Evolutionary conservation across 1,140 invertebrate genomes (phyloP), one percentile per base, ranked within the genome.

Genomic region (Formica exsecta): DNA sequence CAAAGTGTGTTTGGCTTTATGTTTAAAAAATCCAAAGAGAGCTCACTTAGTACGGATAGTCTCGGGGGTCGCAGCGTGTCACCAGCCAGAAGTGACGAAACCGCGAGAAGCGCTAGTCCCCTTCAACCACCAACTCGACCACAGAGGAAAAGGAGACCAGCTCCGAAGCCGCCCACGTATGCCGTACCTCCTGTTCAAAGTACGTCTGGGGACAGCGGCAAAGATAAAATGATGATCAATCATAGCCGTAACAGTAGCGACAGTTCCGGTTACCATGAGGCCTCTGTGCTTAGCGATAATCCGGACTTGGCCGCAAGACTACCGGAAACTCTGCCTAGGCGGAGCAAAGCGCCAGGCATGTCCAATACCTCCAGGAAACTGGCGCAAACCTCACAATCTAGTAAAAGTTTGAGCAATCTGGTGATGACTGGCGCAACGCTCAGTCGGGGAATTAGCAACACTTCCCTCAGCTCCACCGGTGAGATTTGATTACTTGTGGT

Each of bases 171-270:
- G 0, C 96, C 96, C 3, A 57, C 81, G 36, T 62, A 65, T 29
- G 61, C 51, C 5, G 73, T 44, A 8, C 38, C 83, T 9, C 71
- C 11, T 0, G 41, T 54, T 16, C 44, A 79, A 74, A 13, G 65
- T 32, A 22, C 16, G 0, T 41, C 64, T 0, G 85, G 62, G 0
- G 81, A 59, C 16, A 36, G 48, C 0, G 19, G 77, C 16, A 93
- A 94, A 38, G 93, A 94, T 2, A 94, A 93, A 51, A 93, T 93
- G 36, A 94, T 96, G 36, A 96, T 96, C 59, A 96, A 95, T 91
- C 97, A 97, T 95, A 97, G 97, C 7, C 95, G 97, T 75, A 97
- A 97, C 89, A 97, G 97, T 93, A 97, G 97, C 88, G 97, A 97
- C 92, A 97, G 97, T 87, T 97, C 97, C 75, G 97, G 97, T 1